These are phyloP conservation scores for Triops longicaudatus DNA, from an alignment of 1,140 invertebrate species.

Conservation along the genomic window DNA sequence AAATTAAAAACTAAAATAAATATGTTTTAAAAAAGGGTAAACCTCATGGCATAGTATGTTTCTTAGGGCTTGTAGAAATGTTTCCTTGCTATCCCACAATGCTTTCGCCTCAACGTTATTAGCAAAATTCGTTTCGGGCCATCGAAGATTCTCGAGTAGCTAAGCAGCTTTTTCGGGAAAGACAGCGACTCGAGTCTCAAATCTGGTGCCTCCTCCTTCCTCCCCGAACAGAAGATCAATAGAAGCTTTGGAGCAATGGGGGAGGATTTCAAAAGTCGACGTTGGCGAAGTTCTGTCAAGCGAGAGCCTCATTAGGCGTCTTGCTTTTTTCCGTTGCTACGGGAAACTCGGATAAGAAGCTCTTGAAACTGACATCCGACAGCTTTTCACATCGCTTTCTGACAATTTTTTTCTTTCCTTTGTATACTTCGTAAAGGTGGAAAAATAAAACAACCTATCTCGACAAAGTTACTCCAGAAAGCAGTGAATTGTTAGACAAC, in stretches of 20 bases:
- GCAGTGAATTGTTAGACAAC: too few relatives aligned
- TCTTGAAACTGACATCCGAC: neutral
- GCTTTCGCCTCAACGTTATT: too few relatives aligned
- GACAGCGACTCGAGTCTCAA: neutral
- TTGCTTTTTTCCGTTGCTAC: neutral
- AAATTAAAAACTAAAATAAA: too few relatives aligned
- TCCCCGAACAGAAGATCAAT: neutral
- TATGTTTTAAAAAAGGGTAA: too few relatives aligned
- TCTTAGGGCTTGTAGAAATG: too few relatives aligned
- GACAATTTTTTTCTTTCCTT: neutral
- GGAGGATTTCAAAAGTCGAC: neutral
- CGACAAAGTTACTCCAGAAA: too few relatives aligned
- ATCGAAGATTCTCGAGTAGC: too few relatives aligned
- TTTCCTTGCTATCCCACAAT: too few relatives aligned
- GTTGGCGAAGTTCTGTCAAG: neutral
- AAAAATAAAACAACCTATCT: too few relatives aligned
- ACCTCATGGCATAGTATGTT: too few relatives aligned
- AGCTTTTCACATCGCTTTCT: neutral
- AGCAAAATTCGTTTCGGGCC: too few relatives aligned
- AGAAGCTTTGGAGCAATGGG: neutral
- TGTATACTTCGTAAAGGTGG: too few relatives aligned
- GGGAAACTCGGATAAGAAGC: conserved; percentile 6
- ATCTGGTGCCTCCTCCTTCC: neutral
- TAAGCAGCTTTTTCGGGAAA: neutral
- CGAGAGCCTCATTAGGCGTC: conserved; percentile 7